Percentiles rank a stretch among this genome's conserved stretches.
These are phyloP conservation scores for Phragmatobia fuliginosa DNA, from an alignment of 2,888 invertebrate genomes.

Conservation along the genomic window DNA sequence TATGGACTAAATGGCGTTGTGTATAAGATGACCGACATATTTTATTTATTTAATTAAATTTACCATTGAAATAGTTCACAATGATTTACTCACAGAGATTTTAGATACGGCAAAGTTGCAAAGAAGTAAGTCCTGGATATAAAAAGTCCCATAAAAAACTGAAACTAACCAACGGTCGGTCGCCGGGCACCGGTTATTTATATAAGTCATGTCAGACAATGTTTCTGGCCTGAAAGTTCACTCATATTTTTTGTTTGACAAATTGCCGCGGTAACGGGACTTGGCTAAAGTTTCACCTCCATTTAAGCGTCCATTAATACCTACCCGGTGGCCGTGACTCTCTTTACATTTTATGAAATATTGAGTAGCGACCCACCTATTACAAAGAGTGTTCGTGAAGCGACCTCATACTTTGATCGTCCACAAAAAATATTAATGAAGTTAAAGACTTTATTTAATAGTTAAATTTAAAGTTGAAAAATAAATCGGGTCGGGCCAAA, in stretches of 20 bases:
- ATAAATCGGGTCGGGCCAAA: too few species aligned
- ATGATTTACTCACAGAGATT: slow-evolving; percentile 43
- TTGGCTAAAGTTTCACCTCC: slow-evolving; percentile 82
- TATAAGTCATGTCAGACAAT: slow-evolving; percentile 80
- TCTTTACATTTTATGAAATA: slow-evolving; percentile 64
- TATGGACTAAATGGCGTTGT: too few species aligned
- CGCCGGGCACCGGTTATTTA: slow-evolving; percentile 71
- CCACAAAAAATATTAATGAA: not conserved
- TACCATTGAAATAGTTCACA: slow-evolving; percentile 14
- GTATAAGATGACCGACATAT: too few species aligned
- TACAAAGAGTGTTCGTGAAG: slow-evolving; percentile 24
- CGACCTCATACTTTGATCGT: not conserved
- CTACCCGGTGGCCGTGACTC: slow-evolving; percentile 67
- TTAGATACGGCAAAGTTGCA: slow-evolving; percentile 43
- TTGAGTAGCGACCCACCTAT: slow-evolving; percentile 45
- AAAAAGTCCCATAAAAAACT: slow-evolving; percentile 64
- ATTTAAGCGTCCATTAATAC: slow-evolving; percentile 79
- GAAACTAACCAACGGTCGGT: slow-evolving; percentile 65
- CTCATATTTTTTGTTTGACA: slow-evolving; percentile 85
- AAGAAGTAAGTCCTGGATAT: slow-evolving; percentile 56
- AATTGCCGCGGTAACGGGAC: slow-evolving; percentile 82
- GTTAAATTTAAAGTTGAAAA: too few species aligned
- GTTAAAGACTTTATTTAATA: not conserved
- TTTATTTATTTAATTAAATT: too few species aligned
- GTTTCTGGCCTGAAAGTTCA: slow-evolving; percentile 77